Percentiles rank a stretch among this genome's conserved stretches.
phyloP scores from a whole-genome alignment of 2,888 invertebrate species.

The Macrosoma leucophasiata region DNA sequence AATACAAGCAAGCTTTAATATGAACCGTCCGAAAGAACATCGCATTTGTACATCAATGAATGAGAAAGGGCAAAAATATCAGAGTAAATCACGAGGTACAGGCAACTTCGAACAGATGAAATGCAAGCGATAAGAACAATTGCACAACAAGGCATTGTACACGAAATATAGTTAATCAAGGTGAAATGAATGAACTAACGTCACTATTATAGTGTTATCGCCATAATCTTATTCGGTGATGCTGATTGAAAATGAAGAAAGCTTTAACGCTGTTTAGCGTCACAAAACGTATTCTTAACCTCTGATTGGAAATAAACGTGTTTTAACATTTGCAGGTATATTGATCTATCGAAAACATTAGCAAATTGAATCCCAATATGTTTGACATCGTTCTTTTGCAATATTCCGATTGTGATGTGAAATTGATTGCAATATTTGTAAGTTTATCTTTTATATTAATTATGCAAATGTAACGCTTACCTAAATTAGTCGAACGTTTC shows the following conservation, averaged over 20 bases:
- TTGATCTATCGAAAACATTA: too few relatives aligned
- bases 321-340: too few relatives aligned
- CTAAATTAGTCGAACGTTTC: too few relatives aligned
- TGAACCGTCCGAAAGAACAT: too few relatives aligned
- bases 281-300: conserved; percentile 40
- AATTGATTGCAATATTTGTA: too few relatives aligned
- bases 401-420: too few relatives aligned
- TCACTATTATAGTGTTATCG: conserved; percentile 46
- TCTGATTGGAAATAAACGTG: too few relatives aligned
- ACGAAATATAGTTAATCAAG: conserved; percentile 41
- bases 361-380: too few relatives aligned
- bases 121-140: conserved; percentile 61
- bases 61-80: conserved; percentile 15
- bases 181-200: conserved; percentile 55
- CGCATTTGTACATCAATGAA: conserved; percentile 31
- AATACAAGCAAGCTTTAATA: conserved; percentile 16
- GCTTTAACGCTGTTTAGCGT: conserved; percentile 32
- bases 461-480: too few relatives aligned
- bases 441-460: too few relatives aligned
- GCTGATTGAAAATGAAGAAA: conserved; percentile 42
- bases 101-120: conserved; percentile 52
- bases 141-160: conserved; percentile 67
- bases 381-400: too few relatives aligned
- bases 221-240: conserved; percentile 32
- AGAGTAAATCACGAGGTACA: conserved; percentile 33